Conservation (phyloP, 2,888 invertebrate genomes). For the Orchestes rusci region DNA sequence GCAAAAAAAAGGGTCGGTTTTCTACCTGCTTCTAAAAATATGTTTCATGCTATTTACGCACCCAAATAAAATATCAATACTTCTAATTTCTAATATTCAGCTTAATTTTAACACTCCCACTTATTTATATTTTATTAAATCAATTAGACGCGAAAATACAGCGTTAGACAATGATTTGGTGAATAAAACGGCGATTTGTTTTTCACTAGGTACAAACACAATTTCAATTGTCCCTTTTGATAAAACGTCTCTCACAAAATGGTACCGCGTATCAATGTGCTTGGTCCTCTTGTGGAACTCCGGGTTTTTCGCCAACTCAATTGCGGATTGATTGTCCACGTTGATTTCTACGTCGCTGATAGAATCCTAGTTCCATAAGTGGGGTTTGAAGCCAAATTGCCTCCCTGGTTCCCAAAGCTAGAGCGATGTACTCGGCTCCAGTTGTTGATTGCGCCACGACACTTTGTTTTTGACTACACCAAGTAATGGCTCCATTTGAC, state of each 20-base stretch:
- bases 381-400: conserved; percentile 10
- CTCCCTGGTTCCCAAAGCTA: conserved; percentile 5
- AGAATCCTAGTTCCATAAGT: conserved; percentile 1
- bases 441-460: conserved; percentile 14
- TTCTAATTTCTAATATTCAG: too few species aligned
- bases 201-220: neutral
- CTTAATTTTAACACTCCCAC: neutral
- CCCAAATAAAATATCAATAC: too few species aligned
- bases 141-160: too few species aligned
- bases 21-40: too few species aligned
- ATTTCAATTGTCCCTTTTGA: neutral
- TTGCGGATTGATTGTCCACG: conserved; percentile 15
- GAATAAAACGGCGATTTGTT: conserved; percentile 2
- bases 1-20: too few species aligned
- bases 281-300: conserved; percentile 12
- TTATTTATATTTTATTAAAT: neutral
- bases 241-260: neutral
- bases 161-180: conserved; percentile 1
- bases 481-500: conserved; percentile 4
- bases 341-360: neutral
- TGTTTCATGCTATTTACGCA: too few species aligned
- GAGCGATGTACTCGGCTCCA: conserved; percentile 13
- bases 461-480: conserved; percentile 7
- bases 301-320: conserved; percentile 1
- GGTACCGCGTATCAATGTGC: conserved; percentile 2